These are phyloP conservation scores for Silurus glanis DNA, from an alignment of 2,113 vertebrate genomes.

Conservation along the genomic window DNA sequence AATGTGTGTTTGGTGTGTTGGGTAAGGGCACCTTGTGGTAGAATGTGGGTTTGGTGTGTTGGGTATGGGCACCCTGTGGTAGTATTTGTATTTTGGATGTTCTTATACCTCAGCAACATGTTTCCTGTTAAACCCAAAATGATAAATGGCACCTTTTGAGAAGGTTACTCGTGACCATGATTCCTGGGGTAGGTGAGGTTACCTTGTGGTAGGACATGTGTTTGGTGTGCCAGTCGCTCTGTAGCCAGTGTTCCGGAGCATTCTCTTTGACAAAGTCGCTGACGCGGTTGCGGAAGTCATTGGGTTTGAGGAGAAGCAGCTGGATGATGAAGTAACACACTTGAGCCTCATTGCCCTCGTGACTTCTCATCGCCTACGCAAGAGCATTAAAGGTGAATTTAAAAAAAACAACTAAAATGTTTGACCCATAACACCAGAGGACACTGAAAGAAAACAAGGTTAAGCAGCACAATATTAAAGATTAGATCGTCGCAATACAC, in stretches of 20 bases:
- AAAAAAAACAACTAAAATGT: background rate
- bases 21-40: background rate
- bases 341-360: constrained; percentile 97
- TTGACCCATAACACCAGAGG: background rate
- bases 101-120: background rate
- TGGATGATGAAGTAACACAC: constrained; percentile 99
- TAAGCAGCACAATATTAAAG: background rate
- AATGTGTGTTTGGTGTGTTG: background rate
- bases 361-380: constrained; percentile 93
- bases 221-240: constrained; percentile 98
- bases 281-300: constrained; percentile 96
- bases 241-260: constrained; percentile 97
- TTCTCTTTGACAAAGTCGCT: constrained; percentile 99
- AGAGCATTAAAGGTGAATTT: background rate
- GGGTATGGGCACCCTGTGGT: background rate
- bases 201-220: constrained; percentile 99
- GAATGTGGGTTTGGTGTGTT: background rate
- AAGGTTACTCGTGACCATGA: background rate
- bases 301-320: constrained; percentile 93
- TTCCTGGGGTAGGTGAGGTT: background rate
- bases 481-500: background rate
- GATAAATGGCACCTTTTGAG: too few relatives aligned
- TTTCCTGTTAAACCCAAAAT: background rate
- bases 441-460: background rate
- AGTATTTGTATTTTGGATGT: background rate